Evolutionary conservation across 2,888 invertebrate species (phyloP).

Genomic region (Calameuta filiformis): DNA sequence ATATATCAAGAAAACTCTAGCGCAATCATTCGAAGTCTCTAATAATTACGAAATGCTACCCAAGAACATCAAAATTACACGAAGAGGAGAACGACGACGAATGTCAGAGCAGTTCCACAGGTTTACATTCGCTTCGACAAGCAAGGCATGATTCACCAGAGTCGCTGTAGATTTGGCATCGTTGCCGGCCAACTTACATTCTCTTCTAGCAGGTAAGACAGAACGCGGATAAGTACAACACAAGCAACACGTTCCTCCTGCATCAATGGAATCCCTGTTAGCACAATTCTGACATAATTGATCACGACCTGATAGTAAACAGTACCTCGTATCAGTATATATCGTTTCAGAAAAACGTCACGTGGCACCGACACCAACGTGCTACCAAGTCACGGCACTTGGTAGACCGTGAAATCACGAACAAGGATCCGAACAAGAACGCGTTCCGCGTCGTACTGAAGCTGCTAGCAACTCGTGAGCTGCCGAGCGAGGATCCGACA

Average conservation of each 20-base stretch:
- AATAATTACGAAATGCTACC: background rate
- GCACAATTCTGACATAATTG: background rate
- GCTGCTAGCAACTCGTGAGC: constrained; percentile 43
- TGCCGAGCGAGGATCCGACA: constrained; percentile 13
- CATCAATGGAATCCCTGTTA: background rate
- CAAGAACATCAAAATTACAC: background rate
- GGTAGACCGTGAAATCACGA: background rate
- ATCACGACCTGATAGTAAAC: background rate
- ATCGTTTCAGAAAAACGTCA: background rate
- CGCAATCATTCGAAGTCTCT: background rate
- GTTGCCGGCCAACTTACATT: constrained; percentile 43
- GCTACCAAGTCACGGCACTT: constrained; percentile 10
- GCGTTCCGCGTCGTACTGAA: constrained; percentile 53
- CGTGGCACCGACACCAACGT: constrained; percentile 25
- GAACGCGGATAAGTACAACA: constrained; percentile 17
- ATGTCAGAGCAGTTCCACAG: background rate
- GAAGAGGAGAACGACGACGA: background rate
- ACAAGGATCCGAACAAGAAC: constrained; percentile 28
- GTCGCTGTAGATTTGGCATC: constrained; percentile 44
- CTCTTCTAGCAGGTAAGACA: constrained; percentile 26
- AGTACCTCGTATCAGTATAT: background rate
- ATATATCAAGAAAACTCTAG: background rate
- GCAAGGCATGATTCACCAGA: constrained; percentile 13
- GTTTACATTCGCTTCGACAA: background rate
- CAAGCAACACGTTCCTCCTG: background rate